Conservation (phyloP, 2,888 invertebrate genomes). For the Drosophila nr. perissopoda region DNA sequence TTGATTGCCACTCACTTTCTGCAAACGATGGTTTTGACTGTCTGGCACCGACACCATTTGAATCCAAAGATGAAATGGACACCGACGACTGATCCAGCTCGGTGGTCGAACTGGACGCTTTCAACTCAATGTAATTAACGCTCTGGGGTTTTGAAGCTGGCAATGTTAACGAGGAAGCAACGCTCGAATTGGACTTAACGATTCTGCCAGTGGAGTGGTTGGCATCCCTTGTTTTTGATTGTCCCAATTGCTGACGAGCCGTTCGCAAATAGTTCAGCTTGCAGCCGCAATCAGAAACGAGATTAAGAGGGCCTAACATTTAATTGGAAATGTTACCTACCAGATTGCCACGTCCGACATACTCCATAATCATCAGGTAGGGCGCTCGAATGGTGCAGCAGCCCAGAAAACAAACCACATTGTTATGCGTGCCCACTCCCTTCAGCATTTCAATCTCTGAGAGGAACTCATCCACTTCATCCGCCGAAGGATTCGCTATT, state of each 20-base stretch:
- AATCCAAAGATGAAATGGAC: background rate
- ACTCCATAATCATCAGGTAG: constrained; percentile 91
- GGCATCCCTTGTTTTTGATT: constrained; percentile 42
- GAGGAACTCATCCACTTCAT: constrained; percentile 89
- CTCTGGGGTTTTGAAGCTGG: constrained; percentile 18
- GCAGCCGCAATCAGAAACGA: background rate
- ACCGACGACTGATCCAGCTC: constrained; percentile 18
- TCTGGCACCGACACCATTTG: constrained; percentile 3
- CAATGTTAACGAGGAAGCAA: constrained; percentile 1
- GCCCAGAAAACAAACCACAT: constrained; percentile 90
- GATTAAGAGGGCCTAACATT: background rate
- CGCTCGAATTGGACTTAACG: constrained; percentile 3
- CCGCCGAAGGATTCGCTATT: constrained; percentile 86
- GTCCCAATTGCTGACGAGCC: constrained; percentile 63
- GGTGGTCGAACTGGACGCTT: constrained; percentile 68
- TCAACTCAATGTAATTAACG: constrained; percentile 83
- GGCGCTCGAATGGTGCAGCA: constrained; percentile 90
- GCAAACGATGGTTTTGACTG: constrained; percentile 86
- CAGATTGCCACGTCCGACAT: constrained; percentile 91
- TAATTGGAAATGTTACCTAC: constrained; percentile 78
- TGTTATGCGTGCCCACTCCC: constrained; percentile 90
- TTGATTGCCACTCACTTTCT: constrained; percentile 86
- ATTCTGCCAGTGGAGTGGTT: constrained; percentile 50
- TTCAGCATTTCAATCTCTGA: constrained; percentile 92
- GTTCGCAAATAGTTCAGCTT: constrained; percentile 72